Percentiles rank a stretch among this genome's conserved stretches.
These are phyloP conservation scores for Agrypnus murinus DNA, from an alignment of 2,888 invertebrate species.

Conservation along the genomic window DNA sequence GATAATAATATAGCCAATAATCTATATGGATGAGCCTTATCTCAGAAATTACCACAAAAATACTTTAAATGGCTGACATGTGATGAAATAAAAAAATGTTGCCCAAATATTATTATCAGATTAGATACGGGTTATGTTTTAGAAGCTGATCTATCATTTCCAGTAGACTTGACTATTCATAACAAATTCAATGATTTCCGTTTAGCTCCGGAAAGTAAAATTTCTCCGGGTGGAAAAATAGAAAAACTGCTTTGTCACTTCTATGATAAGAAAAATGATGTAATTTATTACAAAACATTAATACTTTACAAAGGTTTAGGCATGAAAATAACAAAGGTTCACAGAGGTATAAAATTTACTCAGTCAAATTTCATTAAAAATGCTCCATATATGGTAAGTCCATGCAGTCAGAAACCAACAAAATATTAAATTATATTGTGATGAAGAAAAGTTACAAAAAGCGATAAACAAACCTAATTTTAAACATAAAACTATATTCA, in stretches of 20 bases:
- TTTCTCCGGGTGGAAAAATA: slow-evolving; percentile 49
- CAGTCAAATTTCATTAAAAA: slow-evolving; percentile 42
- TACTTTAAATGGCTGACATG: slow-evolving; percentile 60
- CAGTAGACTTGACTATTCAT: slow-evolving; percentile 57
- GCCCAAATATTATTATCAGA: slow-evolving; percentile 39
- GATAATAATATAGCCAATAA: too few species aligned
- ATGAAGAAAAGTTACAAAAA: slow-evolving; percentile 56
- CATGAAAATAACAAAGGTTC: slow-evolving; percentile 60
- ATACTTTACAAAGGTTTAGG: slow-evolving; percentile 59
- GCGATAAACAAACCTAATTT: too few species aligned
- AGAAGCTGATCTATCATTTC: slow-evolving; percentile 62
- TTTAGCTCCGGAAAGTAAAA: slow-evolving; percentile 58
- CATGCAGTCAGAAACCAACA: slow-evolving; percentile 67
- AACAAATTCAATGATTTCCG: too few species aligned
- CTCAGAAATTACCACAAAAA: slow-evolving; percentile 57
- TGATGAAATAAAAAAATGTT: slow-evolving; percentile 32
- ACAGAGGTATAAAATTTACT: slow-evolving; percentile 51
- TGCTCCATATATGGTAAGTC: slow-evolving; percentile 63
- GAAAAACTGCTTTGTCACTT: slow-evolving; percentile 59
- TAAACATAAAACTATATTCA: slow-evolving; percentile 34
- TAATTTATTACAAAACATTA: slow-evolving; percentile 62
- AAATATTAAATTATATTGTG: slow-evolving; percentile 61
- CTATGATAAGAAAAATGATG: too few species aligned
- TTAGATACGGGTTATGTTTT: slow-evolving; percentile 60
- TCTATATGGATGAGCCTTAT: slow-evolving; percentile 58